Conservation (phyloP, 2,888 invertebrate genomes). For the Philereme vetulata region DNA sequence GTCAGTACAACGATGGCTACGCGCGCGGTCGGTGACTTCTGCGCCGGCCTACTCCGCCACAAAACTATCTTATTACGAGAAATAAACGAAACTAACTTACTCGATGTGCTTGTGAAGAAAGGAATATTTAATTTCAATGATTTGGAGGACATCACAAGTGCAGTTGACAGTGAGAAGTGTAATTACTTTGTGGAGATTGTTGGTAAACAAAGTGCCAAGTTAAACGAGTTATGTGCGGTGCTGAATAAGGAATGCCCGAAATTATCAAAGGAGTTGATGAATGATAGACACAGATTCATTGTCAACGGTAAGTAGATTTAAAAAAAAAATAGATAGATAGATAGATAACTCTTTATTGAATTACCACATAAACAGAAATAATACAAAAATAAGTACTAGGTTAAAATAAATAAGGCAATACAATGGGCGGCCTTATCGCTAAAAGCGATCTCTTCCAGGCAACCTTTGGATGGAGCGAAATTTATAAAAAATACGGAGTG, state of each 20-base stretch:
- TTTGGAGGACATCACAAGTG: constrained; percentile 81
- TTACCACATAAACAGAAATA: too few species aligned
- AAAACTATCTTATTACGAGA: constrained; percentile 85
- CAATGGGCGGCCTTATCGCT: too few species aligned
- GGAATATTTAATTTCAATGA: constrained; percentile 85
- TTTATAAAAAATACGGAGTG: too few species aligned
- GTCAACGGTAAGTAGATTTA: constrained; percentile 65
- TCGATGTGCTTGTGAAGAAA: constrained; percentile 86
- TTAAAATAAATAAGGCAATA: too few species aligned
- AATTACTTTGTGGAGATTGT: constrained; percentile 85
- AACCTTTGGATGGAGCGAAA: too few species aligned
- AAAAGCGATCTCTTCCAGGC: too few species aligned
- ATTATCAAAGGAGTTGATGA: constrained; percentile 85
- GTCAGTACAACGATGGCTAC: constrained; percentile 77
- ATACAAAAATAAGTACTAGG: too few species aligned
- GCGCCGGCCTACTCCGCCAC: constrained; percentile 85
- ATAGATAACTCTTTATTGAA: too few species aligned
- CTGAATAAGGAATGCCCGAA: constrained; percentile 86
- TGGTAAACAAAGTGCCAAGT: constrained; percentile 85
- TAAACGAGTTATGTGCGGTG: constrained; percentile 85
- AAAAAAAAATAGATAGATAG: too few species aligned
- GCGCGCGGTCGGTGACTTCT: constrained; percentile 77
- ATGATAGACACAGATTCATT: constrained; percentile 81
- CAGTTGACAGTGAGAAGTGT: constrained; percentile 80
- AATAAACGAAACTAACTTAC: constrained; percentile 84